Conservation (phyloP, 2,888 invertebrate species). For the Allygus modestus region DNA sequence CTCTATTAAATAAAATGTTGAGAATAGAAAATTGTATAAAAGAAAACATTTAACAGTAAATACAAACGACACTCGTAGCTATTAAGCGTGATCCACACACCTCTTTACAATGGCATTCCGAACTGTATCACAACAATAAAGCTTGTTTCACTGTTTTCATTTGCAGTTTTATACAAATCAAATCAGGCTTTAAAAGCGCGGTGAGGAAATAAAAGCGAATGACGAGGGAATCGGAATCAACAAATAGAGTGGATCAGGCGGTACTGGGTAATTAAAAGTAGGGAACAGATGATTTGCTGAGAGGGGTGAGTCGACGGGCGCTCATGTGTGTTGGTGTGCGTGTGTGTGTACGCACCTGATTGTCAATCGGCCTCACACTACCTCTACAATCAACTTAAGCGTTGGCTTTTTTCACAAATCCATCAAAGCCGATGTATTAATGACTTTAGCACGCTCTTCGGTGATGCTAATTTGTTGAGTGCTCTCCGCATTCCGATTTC, state of each 20-base stretch:
- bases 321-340: constrained; percentile 22
- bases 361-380: constrained; percentile 45
- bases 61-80: neutral
- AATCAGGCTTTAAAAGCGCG: constrained; percentile 52
- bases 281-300: constrained; percentile 54
- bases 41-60: neutral
- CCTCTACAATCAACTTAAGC: constrained; percentile 57
- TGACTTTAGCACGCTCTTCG: constrained; percentile 35
- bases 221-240: constrained; percentile 36
- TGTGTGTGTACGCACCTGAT: constrained; percentile 6
- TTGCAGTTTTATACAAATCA: constrained; percentile 53
- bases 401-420: constrained; percentile 59
- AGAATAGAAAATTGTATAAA: neutral
- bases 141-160: constrained; percentile 37
- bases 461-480: constrained; percentile 51
- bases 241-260: constrained; percentile 49
- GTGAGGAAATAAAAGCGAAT: constrained; percentile 46
- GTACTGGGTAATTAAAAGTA: constrained; percentile 50
- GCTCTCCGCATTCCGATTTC: constrained; percentile 27
- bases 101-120: constrained; percentile 10
- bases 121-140: constrained; percentile 33
- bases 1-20: too few relatives aligned
- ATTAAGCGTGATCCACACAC: constrained; percentile 16
- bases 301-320: too few relatives aligned
- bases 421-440: constrained; percentile 58